Base-by-base conservation (phyloP, 2,113 vertebrate genomes). In the Chitala chitala region DNA sequence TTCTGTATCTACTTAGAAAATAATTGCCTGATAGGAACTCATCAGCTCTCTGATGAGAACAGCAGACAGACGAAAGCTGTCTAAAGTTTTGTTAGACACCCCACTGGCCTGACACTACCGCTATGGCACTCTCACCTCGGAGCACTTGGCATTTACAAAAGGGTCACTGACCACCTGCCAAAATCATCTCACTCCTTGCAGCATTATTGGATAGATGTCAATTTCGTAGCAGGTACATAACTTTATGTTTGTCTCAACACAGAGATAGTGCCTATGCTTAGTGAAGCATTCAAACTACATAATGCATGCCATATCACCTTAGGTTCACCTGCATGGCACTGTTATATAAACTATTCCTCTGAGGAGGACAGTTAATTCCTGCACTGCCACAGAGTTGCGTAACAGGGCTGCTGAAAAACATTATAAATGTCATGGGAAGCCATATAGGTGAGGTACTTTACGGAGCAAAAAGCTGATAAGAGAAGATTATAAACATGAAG, bases 341-440 rank as follows among this genome's bases (percentile, higher is more conserved):
- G n/a, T 68, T 68, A 68, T 68, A 12, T 1, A 68, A 48, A 12
- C 40, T 12, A 68, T 6, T n/a, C 20, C 15, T 3, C 20, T 20
- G 12, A 55, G 2, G 6, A 46, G 6, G 22, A 20, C 8, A 20
- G 2, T 44, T 7, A 20, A 46, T 15, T 13, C 46, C 12, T 40
- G 46, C 3, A 12, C n/a, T 3, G 42, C 10, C 5, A 38, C 40
- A 5, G 38, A 46, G 38, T 10, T 1, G 13, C 1, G 42, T 68
- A 20, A 68, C 38, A 7, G 29, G n/a, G 40, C 46, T 68, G 24
- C 64, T 48, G 24, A 42, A 24, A 68, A 29, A 2, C 42, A 46
- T 68, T 24, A 48, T 68, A 31, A 44, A 68, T 48, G 64, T 31
- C 42, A 29, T 22, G 64, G 64, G 42, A 68, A 7, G 64, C 46